Evolutionary conservation across 92 coral and sea anemone genomes (phyloP).

Genomic region (Paragorgia papillata): DNA sequence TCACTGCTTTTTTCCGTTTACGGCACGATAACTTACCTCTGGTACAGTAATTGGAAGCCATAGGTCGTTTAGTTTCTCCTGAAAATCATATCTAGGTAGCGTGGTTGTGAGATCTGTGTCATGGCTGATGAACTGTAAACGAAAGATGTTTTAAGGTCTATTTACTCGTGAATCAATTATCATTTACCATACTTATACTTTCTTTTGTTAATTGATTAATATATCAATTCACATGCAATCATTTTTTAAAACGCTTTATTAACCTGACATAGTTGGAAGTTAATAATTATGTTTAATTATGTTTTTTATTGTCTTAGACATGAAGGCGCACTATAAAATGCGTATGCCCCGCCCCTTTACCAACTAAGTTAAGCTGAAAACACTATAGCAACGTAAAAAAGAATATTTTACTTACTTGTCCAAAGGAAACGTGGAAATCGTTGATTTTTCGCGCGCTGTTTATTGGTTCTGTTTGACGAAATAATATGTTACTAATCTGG

Average conservation of each 20-base stretch:
- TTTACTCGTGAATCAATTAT: not conserved
- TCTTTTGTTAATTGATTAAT: not conserved
- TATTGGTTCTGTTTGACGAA: constrained; percentile 79
- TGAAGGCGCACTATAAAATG: too few species aligned
- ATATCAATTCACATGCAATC: too few species aligned
- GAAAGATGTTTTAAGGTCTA: not conserved
- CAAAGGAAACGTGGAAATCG: constrained; percentile 91
- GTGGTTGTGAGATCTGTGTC: constrained; percentile 90
- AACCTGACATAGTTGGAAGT: too few species aligned
- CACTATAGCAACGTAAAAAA: too few species aligned
- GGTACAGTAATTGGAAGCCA: constrained; percentile 90
- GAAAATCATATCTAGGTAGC: constrained; percentile 84
- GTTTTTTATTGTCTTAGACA: too few species aligned
- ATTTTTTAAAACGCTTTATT: too few species aligned
- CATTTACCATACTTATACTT: not conserved
- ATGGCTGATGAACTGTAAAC: constrained; percentile 73
- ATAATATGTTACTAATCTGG: constrained; percentile 76
- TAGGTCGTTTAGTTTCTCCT: constrained; percentile 70
- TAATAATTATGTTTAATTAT: too few species aligned
- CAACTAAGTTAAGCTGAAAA: too few species aligned
- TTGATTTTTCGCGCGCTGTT: constrained; percentile 74
- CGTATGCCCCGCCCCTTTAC: too few species aligned
- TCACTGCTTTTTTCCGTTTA: too few species aligned
- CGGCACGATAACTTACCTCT: constrained; percentile 71
- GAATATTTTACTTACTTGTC: constrained; percentile 76